Evolutionary conservation across 2,888 invertebrate genomes (phyloP).

Genomic region (Drosophila koepferae): DNA sequence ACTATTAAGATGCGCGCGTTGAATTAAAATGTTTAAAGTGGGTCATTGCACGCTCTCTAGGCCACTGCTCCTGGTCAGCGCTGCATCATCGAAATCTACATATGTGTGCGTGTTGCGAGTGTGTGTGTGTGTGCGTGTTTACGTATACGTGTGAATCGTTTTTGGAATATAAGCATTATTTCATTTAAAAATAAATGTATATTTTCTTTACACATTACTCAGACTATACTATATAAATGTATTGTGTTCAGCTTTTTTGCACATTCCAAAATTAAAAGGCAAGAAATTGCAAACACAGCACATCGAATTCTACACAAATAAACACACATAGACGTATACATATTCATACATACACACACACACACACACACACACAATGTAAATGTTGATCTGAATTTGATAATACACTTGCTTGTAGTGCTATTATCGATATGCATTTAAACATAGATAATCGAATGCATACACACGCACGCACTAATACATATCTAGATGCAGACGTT

Average conservation of each 20-base stretch:
- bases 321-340: neutral
- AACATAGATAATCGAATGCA: constrained; percentile 20
- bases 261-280: constrained; percentile 51
- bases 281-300: constrained; percentile 24
- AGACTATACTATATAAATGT: constrained; percentile 24
- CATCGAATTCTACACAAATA: constrained; percentile 15
- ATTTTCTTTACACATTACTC: constrained; percentile 26
- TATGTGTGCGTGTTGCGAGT: too few species aligned
- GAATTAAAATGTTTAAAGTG: constrained; percentile 33
- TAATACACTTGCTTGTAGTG: constrained; percentile 26
- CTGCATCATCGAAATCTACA: neutral
- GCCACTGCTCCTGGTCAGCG: constrained; percentile 36
- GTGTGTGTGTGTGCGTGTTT: neutral
- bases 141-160: constrained; percentile 14
- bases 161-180: constrained; percentile 51
- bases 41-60: constrained; percentile 56
- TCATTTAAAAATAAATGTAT: constrained; percentile 65
- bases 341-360: neutral
- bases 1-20: constrained; percentile 26
- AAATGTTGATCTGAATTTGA: constrained; percentile 44
- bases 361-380: neutral
- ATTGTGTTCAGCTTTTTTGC: constrained; percentile 32
- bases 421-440: constrained; percentile 30
- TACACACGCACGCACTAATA: neutral
- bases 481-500: constrained; percentile 19